These are phyloP conservation scores for Cephus nigrinus DNA, from an alignment of 2,888 invertebrate species.

Conservation along the genomic window DNA sequence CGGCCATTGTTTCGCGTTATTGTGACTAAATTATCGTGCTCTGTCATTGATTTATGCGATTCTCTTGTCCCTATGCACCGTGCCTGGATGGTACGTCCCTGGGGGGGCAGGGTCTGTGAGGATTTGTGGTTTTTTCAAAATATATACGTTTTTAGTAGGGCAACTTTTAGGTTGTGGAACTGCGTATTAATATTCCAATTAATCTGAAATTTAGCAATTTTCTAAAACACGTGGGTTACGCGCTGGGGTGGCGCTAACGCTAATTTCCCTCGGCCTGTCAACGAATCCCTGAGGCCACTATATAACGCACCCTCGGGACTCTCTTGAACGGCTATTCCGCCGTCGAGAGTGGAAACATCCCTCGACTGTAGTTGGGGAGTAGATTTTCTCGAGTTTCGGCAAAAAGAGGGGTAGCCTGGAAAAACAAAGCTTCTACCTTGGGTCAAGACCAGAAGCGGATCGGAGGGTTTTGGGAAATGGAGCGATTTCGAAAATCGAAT, in stretches of 20 bases:
- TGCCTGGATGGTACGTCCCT: neutral
- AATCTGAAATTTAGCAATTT: neutral
- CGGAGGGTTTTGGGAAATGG: constrained; percentile 33
- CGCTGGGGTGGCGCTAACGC: neutral
- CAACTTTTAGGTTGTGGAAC: neutral
- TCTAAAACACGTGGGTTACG: neutral
- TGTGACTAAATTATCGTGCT: constrained; percentile 28
- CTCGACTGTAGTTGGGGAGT: neutral
- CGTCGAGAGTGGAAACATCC: neutral
- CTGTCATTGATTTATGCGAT: constrained; percentile 22
- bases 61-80: constrained; percentile 4
- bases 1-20: constrained; percentile 25
- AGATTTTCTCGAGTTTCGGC: neutral
- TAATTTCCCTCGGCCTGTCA: neutral
- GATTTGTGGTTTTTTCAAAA: neutral
- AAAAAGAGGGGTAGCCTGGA: neutral
- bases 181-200: neutral
- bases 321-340: neutral
- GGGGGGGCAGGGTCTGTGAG: neutral
- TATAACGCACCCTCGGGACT: neutral
- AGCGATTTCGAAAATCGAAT: constrained; percentile 51
- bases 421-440: neutral
- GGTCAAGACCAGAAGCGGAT: neutral
- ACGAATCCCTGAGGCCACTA: neutral
- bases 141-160: neutral